Conservation (phyloP, 2,113 vertebrate species). For the Rallus limicola region DNA sequence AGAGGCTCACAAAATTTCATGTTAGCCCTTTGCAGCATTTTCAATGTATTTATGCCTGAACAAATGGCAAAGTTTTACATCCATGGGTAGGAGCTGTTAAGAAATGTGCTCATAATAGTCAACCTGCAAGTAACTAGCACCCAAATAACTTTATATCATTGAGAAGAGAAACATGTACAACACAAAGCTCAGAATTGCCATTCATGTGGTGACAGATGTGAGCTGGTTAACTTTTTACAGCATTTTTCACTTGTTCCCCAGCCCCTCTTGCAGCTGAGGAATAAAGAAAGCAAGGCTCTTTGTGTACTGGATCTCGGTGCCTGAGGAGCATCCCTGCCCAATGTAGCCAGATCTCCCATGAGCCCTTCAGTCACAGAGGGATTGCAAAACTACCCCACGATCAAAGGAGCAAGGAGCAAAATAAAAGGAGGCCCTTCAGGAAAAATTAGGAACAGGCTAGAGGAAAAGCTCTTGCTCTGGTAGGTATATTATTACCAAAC, state of each 20-base stretch:
- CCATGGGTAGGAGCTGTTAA: accelerated
- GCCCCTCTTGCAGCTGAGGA: background rate
- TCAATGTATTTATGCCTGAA: background rate
- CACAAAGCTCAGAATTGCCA: accelerated
- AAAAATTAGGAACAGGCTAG: background rate
- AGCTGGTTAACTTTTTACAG: background rate
- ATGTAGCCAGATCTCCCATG: accelerated
- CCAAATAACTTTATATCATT: accelerated
- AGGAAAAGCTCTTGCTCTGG: accelerated
- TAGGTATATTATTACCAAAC: background rate
- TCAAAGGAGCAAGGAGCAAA: background rate
- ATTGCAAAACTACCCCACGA: accelerated
- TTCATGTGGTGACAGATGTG: background rate
- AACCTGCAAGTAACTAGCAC: background rate
- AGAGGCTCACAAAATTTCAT: background rate
- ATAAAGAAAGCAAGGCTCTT: background rate
- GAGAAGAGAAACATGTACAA: accelerated
- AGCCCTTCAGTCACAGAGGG: background rate
- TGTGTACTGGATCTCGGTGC: accelerated
- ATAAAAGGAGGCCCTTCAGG: background rate
- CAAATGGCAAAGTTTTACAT: background rate
- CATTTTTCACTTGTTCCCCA: background rate
- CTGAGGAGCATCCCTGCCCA: background rate
- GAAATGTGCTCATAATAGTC: background rate
- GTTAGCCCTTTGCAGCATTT: accelerated